Conservation (phyloP, 2,888 invertebrate species). For the Blastobasis lacticolella region DNA sequence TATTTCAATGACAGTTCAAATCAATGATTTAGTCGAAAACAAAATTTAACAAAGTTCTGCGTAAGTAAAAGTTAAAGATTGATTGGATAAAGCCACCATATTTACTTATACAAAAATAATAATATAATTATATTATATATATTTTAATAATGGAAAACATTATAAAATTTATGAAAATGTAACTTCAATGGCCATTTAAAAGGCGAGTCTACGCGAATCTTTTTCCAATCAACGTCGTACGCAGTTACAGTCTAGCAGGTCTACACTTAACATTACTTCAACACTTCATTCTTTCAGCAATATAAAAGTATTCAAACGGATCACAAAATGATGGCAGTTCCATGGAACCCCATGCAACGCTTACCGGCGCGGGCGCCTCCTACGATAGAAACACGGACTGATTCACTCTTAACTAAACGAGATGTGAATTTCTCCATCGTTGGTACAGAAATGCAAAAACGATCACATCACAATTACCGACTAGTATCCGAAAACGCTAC, state of each 20-base stretch:
- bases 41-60: constrained; percentile 67
- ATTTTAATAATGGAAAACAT: constrained; percentile 23
- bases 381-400: constrained; percentile 38
- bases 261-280: constrained; percentile 66
- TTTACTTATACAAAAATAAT: constrained; percentile 18
- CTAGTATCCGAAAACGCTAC: constrained; percentile 67
- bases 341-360: constrained; percentile 69
- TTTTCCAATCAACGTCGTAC: constrained; percentile 63
- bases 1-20: constrained; percentile 67
- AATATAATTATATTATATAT: constrained; percentile 14
- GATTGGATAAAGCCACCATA: constrained; percentile 65
- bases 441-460: constrained; percentile 67
- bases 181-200: constrained; percentile 14
- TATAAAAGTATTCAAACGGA: constrained; percentile 74
- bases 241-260: constrained; percentile 68
- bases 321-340: constrained; percentile 72
- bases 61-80: constrained; percentile 47
- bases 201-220: constrained; percentile 25
- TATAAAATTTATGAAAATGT: constrained; percentile 41
- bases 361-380: constrained; percentile 45
- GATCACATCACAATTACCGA: constrained; percentile 71
- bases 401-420: constrained; percentile 67
- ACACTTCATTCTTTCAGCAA: constrained; percentile 62
- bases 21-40: constrained; percentile 69
- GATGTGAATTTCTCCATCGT: constrained; percentile 62